Conservation (phyloP, 2,113 vertebrate species). For the Halichoerus grypus region DNA sequence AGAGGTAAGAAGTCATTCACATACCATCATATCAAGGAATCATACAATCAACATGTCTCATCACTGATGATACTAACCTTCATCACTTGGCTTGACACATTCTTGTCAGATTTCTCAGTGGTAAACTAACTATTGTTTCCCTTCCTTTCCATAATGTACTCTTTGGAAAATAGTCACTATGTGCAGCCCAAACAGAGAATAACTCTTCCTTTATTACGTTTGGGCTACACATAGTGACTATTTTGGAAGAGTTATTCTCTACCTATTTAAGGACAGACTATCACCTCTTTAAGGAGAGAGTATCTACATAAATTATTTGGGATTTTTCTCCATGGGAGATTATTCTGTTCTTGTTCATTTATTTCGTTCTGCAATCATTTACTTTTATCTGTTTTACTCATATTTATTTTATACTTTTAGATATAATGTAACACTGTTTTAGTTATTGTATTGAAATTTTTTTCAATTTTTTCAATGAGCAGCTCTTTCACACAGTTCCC, state of each 20-base stretch:
- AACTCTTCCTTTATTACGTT: too few species aligned
- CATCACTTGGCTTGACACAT: background rate
- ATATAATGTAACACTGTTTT: background rate
- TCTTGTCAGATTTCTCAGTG: background rate
- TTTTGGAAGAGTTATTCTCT: background rate
- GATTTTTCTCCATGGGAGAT: background rate
- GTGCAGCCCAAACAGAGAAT: background rate
- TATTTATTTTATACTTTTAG: background rate
- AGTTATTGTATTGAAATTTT: background rate
- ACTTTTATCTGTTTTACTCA: background rate
- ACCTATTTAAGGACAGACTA: background rate
- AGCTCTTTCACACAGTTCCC: background rate
- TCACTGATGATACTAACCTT: background rate
- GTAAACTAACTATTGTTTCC: background rate
- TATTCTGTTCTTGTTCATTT: background rate
- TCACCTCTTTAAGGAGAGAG: background rate
- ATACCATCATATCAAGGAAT: background rate
- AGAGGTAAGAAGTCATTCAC: background rate
- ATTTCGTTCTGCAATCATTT: background rate
- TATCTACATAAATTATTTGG: background rate
- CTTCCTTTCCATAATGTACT: background rate
- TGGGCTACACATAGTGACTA: too few species aligned
- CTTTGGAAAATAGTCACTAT: background rate
- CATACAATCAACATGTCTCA: background rate
- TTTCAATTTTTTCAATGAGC: background rate